Evolutionary conservation across 2,113 vertebrate species (phyloP).

Genomic region (Chelonoidis abingdonii): DNA sequence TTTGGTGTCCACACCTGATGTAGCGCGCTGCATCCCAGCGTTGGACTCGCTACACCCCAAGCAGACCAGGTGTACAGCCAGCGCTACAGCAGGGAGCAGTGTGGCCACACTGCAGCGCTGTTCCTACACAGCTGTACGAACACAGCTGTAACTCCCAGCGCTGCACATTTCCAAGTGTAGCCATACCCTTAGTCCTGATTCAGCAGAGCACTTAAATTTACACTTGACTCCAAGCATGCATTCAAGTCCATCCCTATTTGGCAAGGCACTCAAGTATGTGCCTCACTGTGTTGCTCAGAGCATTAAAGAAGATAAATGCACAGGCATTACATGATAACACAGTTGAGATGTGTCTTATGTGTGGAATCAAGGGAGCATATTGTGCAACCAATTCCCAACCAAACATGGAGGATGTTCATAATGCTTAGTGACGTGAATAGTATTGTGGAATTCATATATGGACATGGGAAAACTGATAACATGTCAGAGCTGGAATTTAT

Average conservation of each 20-base stretch:
- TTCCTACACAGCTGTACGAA: too few relatives aligned
- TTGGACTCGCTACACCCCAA: too few relatives aligned
- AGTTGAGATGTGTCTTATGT: background rate
- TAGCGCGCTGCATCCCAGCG: too few relatives aligned
- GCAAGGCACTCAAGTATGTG: background rate
- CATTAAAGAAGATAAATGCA: fast-evolving
- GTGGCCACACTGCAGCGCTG: too few relatives aligned
- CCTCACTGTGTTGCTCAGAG: background rate
- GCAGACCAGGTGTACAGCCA: too few relatives aligned
- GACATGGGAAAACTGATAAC: background rate
- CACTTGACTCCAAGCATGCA: background rate
- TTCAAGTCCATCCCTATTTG: fast-evolving
- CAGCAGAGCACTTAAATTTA: background rate
- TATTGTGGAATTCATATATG: fast-evolving
- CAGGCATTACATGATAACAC: background rate
- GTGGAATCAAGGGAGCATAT: background rate
- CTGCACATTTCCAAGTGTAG: too few relatives aligned
- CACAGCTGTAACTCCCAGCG: too few relatives aligned
- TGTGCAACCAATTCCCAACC: background rate
- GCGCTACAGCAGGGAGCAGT: too few relatives aligned
- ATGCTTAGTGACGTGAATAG: fast-evolving
- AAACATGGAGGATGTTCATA: background rate
- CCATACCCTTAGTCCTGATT: background rate
- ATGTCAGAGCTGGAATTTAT: background rate
- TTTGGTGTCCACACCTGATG: too few relatives aligned